Evolutionary conservation across 2,113 vertebrate species (phyloP).

Genomic region (Pantherophis guttatus): DNA sequence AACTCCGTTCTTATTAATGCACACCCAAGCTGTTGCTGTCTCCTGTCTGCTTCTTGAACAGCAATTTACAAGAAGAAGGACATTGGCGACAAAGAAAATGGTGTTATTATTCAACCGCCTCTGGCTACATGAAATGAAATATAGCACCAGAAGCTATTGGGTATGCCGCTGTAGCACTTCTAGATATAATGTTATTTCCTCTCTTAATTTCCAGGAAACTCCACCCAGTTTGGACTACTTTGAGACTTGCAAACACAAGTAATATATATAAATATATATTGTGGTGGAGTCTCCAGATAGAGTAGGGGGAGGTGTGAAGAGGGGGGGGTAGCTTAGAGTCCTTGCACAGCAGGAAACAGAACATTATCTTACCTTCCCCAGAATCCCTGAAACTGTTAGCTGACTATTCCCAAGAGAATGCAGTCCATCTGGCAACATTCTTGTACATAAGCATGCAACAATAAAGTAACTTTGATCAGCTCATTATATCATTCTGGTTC

Average conservation of each 20-base stretch:
- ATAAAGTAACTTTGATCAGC: not conserved
- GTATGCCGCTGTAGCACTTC: not conserved
- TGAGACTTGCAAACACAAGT: not conserved
- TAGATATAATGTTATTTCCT: not conserved
- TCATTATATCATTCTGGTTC: not conserved
- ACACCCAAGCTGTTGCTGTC: not conserved
- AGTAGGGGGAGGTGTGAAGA: not conserved
- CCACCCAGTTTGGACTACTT: not conserved
- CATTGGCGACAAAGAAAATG: not conserved
- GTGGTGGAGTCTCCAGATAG: not conserved
- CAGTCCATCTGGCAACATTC: not conserved
- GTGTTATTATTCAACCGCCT: not conserved
- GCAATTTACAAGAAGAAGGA: not conserved
- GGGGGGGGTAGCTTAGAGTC: not conserved
- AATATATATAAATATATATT: not conserved
- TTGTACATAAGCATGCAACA: not conserved
- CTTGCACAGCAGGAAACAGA: not conserved
- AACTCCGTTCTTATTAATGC: not conserved
- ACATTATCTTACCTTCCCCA: not conserved
- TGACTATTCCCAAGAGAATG: not conserved
- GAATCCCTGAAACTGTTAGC: not conserved
- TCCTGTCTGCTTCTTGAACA: not conserved
- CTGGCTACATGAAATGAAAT: not conserved
- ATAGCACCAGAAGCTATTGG: not conserved
- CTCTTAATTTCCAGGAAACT: not conserved